These are phyloP conservation scores for Drosophila kanapiae DNA, from an alignment of 1,140 invertebrate genomes.

Conservation along the genomic window DNA sequence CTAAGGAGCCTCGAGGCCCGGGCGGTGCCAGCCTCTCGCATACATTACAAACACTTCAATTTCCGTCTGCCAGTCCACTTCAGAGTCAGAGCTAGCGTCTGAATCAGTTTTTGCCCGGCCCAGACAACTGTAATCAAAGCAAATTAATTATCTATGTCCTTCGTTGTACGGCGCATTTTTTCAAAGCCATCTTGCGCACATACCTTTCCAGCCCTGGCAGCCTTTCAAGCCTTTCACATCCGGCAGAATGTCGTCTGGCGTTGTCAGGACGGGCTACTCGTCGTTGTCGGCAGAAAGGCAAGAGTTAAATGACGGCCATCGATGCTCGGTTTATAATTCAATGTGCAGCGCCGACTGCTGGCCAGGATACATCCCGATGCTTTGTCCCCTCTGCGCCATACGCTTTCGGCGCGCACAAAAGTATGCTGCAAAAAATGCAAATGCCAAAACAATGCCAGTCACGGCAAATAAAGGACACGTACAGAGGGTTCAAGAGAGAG, in stretches of 20 bases:
- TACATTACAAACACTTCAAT: conserved; percentile 77
- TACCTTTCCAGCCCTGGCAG: conserved; percentile 15
- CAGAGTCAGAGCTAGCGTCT: conserved; percentile 8
- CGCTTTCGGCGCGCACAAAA: conserved; percentile 16
- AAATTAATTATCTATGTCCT: conserved; percentile 75
- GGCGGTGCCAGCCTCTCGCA: conserved; percentile 23
- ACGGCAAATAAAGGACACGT: conserved; percentile 27
- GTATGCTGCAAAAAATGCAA: conserved; percentile 43
- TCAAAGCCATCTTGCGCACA: conserved; percentile 14
- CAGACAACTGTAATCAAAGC: conserved; percentile 76
- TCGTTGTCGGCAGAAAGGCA: conserved; percentile 32
- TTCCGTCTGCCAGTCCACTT: conserved; percentile 62
- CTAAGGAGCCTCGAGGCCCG: conserved; percentile 1
- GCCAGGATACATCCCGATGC: conserved; percentile 9
- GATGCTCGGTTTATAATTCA: conserved; percentile 44
- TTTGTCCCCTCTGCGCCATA: conserved; percentile 3
- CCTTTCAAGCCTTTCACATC: conserved; percentile 45
- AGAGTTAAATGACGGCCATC: conserved; percentile 55
- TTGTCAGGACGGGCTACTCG: conserved; percentile 34
- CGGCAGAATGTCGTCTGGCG: conserved; percentile 39
- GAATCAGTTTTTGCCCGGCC: conserved; percentile 22
- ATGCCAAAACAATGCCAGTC: conserved; percentile 50
- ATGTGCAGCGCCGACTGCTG: conserved; percentile 29
- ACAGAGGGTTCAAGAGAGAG: not conserved
- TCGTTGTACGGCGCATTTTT: conserved; percentile 35